phyloP scores from a whole-genome alignment of 2,113 vertebrate species.

The Grantiella picta region DNA sequence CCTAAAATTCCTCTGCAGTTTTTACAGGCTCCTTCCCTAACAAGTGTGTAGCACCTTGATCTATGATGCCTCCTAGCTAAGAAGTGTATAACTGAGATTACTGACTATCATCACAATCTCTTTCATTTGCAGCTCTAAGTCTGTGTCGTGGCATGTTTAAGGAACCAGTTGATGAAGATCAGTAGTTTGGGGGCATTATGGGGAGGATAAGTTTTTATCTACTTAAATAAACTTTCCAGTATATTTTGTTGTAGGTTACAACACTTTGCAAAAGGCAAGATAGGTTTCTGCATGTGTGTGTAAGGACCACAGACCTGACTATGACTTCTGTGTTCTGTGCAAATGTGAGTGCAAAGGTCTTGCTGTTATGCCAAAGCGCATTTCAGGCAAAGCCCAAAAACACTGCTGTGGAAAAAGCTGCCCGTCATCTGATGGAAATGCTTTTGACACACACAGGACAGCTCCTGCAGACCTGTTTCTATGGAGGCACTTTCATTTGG shows the following conservation, averaged over 20 bases:
- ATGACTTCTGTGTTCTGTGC: neutral
- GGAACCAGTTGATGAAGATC: conserved; percentile 14
- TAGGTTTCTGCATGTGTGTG: neutral
- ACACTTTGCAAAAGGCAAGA: neutral
- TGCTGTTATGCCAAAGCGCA: neutral
- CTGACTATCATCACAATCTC: neutral
- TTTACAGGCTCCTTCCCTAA: neutral
- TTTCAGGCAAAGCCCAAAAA: neutral
- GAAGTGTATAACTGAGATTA: neutral
- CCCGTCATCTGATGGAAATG: neutral
- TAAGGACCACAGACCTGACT: neutral
- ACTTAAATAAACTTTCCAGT: neutral
- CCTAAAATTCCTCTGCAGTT: neutral
- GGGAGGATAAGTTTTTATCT: neutral
- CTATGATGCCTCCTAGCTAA: conserved; percentile 3
- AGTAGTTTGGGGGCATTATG: neutral
- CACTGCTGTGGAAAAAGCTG: neutral
- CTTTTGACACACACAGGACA: neutral
- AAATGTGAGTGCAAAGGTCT: neutral
- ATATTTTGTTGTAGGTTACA: neutral
- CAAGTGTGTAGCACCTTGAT: neutral
- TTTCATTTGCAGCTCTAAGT: conserved; percentile 3
- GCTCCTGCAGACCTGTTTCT: neutral
- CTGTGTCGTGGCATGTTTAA: conserved; percentile 34
- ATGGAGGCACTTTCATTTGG: neutral